Conservation (phyloP, 2,113 vertebrate genomes). For the Odocoileus virginianus region DNA sequence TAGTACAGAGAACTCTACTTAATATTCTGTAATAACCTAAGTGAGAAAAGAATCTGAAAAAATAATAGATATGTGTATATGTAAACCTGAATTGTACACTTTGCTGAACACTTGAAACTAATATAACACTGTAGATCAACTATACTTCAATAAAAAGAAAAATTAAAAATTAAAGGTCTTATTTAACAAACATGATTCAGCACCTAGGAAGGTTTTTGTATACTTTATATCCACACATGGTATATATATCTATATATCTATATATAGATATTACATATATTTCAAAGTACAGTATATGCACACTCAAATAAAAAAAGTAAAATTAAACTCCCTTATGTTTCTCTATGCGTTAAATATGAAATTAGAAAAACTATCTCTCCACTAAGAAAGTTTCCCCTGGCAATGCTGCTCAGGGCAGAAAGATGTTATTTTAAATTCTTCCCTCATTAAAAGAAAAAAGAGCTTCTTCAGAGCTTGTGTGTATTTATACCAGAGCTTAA, state of each 20-base stretch:
- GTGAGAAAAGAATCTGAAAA: background rate
- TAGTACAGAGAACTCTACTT: background rate
- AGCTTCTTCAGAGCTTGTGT: conserved; percentile 39
- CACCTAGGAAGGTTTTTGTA: background rate
- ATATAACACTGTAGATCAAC: background rate
- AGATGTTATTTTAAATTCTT: conserved; percentile 54
- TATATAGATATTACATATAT: background rate
- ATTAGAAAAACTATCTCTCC: background rate
- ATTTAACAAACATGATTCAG: background rate
- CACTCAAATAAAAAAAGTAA: background rate
- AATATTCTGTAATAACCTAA: background rate
- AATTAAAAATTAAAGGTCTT: background rate
- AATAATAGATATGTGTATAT: background rate
- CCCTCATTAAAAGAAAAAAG: conserved; percentile 54
- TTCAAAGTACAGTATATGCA: background rate
- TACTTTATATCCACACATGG: background rate
- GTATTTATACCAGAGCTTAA: conserved; percentile 49
- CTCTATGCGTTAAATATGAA: conserved; percentile 23
- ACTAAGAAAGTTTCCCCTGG: background rate
- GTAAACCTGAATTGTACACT: background rate
- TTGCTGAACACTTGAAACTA: background rate
- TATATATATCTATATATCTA: background rate
- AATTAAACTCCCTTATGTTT: background rate
- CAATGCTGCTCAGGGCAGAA: background rate
- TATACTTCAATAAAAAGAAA: background rate